Conservation (phyloP, 1,140 invertebrate species). For the Heliconius himera region DNA sequence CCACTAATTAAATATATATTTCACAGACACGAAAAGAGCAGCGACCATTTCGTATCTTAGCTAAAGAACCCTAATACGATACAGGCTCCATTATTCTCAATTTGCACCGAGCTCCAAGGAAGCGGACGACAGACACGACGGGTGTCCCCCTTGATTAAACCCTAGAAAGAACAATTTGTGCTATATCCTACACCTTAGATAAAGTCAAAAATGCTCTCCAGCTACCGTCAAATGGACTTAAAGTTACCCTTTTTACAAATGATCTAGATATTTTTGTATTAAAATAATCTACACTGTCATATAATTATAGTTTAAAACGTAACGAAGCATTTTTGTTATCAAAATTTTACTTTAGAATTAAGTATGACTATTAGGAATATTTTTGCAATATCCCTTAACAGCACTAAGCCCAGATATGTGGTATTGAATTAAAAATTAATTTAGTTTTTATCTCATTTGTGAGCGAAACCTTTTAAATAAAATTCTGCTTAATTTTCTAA, state of each 20-base stretch:
- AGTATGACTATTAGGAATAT: too few species aligned
- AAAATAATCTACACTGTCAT: neutral
- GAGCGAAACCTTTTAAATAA: too few species aligned
- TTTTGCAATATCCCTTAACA: too few species aligned
- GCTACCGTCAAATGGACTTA: conserved; percentile 1
- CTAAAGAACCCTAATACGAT: conserved; percentile 62
- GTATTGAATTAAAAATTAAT: too few species aligned
- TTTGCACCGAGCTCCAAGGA: conserved; percentile 71
- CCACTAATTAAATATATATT: neutral
- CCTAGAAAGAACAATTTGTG: conserved; percentile 74
- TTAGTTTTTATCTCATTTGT: too few species aligned
- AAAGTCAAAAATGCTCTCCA: conserved; percentile 52
- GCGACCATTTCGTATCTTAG: conserved; percentile 16
- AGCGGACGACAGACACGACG: conserved; percentile 66
- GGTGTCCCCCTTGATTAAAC: conserved; percentile 80
- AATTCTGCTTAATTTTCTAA: too few species aligned
- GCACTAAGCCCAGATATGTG: too few species aligned
- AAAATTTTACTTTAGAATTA: too few species aligned
- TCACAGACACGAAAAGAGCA: conserved; percentile 12
- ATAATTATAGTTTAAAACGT: too few species aligned
- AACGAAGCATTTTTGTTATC: too few species aligned
- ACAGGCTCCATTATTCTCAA: conserved; percentile 77
- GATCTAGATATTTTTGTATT: neutral
- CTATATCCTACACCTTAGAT: conserved; percentile 53
- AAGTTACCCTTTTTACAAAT: neutral